Evolutionary conservation across 2,888 invertebrate species (phyloP), one percentile per base, ranked within the genome.

Genomic region (Dynastes grantii): DNA sequence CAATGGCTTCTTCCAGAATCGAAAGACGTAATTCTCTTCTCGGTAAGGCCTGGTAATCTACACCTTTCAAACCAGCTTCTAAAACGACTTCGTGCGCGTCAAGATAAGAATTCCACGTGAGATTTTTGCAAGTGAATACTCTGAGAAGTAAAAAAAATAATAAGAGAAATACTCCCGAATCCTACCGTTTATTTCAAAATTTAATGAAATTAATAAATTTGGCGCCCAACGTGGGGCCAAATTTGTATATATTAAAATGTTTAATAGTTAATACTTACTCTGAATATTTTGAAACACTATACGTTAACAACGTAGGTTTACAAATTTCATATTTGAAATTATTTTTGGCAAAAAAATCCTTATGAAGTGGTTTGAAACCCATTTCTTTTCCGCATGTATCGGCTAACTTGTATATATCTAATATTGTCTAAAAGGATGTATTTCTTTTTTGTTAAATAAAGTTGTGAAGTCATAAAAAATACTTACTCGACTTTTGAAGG

Each of bases 1-100:
- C 88, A 76, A 92, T 87, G 0, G 91, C 92, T 85, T 92, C 91
- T 82, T 91, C 90, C 70, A 91, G 85, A 65, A 91, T 91, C 88
- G 89, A 80, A 88, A 89, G 84, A 76, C 87, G 78, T 55, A 86
- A 80, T 37, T 83, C 80, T 49, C 81, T 78, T 8, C 84, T 80
- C 9, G 85, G 79, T 37, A 85, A 78, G 5, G 85, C 82, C 8
- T 76, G 51, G 67, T 86, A 86, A 79, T 87, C 85, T 49, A 83
- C 71, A 78, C 84, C 85, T 53, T 85, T 84, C 29, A 87, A 77
- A 2, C 83, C 84, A 9, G 80, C 37, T 76, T 80, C 67, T 51
- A 82, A 89, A 1, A 89, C 88, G 0, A 88, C 86, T 83, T 92
- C 91, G 81, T 92, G 91, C 1, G 91, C 90, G 63, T 92, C 90